phyloP scores from a whole-genome alignment of 2,797 vertebrate species.

The Pseudomugil tenellus region DNA sequence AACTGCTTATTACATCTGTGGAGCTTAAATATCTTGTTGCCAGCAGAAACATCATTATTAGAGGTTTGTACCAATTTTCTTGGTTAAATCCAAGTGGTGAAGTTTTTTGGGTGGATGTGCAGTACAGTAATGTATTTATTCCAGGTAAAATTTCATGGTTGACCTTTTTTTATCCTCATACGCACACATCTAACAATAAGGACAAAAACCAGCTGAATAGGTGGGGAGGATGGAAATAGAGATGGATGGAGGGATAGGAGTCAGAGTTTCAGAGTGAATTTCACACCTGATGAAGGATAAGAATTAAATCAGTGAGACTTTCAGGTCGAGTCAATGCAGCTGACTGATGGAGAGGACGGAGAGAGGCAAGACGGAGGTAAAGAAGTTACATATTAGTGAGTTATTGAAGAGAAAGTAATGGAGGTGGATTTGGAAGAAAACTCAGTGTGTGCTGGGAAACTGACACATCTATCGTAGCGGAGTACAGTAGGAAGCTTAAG shows the following conservation, averaged over 20 bases:
- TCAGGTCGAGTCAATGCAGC: slow-evolving; percentile 55
- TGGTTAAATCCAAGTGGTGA: no score
- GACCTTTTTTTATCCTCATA: no score
- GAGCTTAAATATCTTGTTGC: no score
- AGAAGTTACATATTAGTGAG: slow-evolving; percentile 47
- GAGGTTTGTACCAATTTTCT: no score
- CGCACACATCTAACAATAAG: background rate
- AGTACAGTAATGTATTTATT: no score
- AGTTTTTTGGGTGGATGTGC: no score
- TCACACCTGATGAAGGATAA: slow-evolving; percentile 63
- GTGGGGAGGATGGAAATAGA: background rate
- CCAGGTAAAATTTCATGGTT: no score
- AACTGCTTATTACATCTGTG: no score
- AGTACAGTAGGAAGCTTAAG: slow-evolving; percentile 59
- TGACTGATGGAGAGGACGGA: slow-evolving; percentile 40
- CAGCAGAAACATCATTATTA: no score
- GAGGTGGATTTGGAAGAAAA: slow-evolving; percentile 10
- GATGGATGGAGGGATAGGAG: slow-evolving; percentile 4
- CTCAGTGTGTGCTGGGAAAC: slow-evolving; percentile 18
- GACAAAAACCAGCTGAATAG: background rate
- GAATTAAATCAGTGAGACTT: slow-evolving; percentile 58
- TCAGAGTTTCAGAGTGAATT: slow-evolving; percentile 51
- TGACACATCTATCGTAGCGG: slow-evolving; percentile 47
- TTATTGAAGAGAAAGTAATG: slow-evolving; percentile 34
- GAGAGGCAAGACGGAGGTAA: slow-evolving; percentile 37